Percentiles rank a stretch among this genome's conserved stretches.
phyloP scores from a whole-genome alignment of 30 jellyfish, hydroid and myxozoan genomes.

The Sanderia malayensis region DNA sequence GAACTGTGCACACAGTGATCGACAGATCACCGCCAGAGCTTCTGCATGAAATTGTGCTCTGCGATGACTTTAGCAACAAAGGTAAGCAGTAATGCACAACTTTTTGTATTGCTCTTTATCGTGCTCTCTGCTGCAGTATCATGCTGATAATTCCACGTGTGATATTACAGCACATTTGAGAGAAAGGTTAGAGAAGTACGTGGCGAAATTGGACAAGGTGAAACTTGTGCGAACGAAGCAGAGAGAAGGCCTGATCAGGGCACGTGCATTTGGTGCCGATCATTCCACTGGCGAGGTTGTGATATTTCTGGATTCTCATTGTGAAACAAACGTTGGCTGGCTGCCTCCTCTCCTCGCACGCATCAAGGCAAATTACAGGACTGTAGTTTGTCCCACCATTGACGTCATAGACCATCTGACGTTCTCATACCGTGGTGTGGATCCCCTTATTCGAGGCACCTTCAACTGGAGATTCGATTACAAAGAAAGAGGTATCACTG shows the following conservation, averaged over 20 bases:
- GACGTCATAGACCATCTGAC: slow-evolving; percentile 93
- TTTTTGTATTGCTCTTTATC: too few species aligned
- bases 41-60: slow-evolving; percentile 85
- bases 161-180: slow-evolving; percentile 74
- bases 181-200: slow-evolving; percentile 68
- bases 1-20: slow-evolving; percentile 93
- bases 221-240: slow-evolving; percentile 86
- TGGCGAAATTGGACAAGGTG: slow-evolving; percentile 60
- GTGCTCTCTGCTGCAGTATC: neutral
- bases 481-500: slow-evolving; percentile 89
- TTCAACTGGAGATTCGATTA: slow-evolving; percentile 98
- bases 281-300: slow-evolving; percentile 93
- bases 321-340: slow-evolving; percentile 99
- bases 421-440: slow-evolving; percentile 88
- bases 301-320: slow-evolving; percentile 94
- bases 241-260: slow-evolving; percentile 96
- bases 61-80: slow-evolving; percentile 91
- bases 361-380: slow-evolving; percentile 58
- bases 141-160: too few species aligned
- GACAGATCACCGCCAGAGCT: slow-evolving; percentile 96
- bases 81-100: too few species aligned
- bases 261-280: slow-evolving; percentile 97
- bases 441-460: slow-evolving; percentile 92
- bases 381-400: slow-evolving; percentile 94
- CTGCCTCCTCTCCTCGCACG: slow-evolving; percentile 89